Base-by-base conservation (phyloP, 1,140 invertebrate species). In the Dolichoris vasculosae region DNA sequence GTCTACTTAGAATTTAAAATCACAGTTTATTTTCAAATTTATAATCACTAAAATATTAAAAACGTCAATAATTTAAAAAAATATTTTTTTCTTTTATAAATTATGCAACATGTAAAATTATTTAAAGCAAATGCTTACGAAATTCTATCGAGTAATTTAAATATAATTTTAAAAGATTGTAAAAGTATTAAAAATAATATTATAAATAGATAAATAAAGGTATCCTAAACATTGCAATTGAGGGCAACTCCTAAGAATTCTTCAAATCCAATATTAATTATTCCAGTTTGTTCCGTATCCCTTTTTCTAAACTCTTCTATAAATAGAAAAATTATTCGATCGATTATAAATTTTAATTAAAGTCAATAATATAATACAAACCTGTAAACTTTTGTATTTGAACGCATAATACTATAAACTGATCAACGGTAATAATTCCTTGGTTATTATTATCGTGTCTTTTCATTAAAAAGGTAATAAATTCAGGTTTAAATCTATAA, bases 361-460 rank as follows among this genome's bases (percentile, higher is more conserved):
- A 38, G 75, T 67, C 43, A 82, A 83, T 46, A 81, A 83, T 67
- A 73, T 55, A 64, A 15, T 69, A 85, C 46, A 88, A 89, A 94
- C 93, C 93, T 89, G 95, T 98, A 88, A 98, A 96, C 51, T 95
- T 95, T 91, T 98, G 97, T 76, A 98, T 95, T 94, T 98, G 96
- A 23, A 98, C 96, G 92, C 97, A 98, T 2, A 96, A 91, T 40
- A 98, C 96, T 89, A 98, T 98, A 89, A 98, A 98, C 86, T 97
- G 96, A 92, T 98, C 97, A 46, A 98, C 95, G 0, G 96, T 96
- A 55, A 98, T 95, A 87, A 94, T 94, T 84, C 94, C 93, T 55
- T 95, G 94, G 46, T 92, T 92, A 88, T 93, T 91, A 2, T 94
- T 90, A 92, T 96, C 95, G 90, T 95, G 95, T 92, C 96, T 96